Percentiles rank a stretch among this genome's conserved stretches.
Conservation (phyloP, 2,797 vertebrate species). For the Mormyrops boulengeri region DNA sequence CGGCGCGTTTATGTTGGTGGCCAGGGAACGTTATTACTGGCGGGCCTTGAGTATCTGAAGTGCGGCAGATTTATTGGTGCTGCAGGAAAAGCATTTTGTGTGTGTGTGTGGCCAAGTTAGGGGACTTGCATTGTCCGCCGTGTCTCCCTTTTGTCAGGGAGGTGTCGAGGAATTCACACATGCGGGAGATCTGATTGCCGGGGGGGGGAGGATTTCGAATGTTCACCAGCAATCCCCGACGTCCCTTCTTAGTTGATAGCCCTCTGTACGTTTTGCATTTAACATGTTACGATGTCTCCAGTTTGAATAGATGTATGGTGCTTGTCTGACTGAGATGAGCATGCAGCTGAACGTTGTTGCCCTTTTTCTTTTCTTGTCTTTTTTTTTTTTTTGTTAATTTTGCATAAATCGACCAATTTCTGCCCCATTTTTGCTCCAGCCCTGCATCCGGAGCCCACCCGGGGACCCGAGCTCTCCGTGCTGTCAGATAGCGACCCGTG, state of each 20-base stretch:
- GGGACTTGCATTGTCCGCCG: neutral
- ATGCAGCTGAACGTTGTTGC: neutral
- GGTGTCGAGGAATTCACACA: neutral
- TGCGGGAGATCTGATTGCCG: neutral
- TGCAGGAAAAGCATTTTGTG: neutral
- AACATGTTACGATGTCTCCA: neutral
- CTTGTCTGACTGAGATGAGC: neutral
- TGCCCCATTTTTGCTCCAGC: constrained; percentile 47
- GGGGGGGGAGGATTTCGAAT: neutral
- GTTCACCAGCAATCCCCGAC: neutral
- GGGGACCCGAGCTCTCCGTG: constrained; percentile 58
- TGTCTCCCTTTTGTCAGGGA: neutral
- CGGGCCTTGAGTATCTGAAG: neutral
- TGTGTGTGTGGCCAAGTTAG: neutral
- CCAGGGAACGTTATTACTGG: neutral
- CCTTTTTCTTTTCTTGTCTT: neutral
- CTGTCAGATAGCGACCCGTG: constrained; percentile 80
- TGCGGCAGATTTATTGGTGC: neutral
- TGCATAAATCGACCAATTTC: neutral
- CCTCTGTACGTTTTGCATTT: neutral
- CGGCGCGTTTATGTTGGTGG: neutral
- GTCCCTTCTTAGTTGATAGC: neutral
- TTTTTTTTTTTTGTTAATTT: neutral
- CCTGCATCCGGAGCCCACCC: constrained; percentile 52
- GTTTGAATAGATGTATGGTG: neutral